Percentiles rank a stretch among this genome's conserved stretches.
Conservation (phyloP, 2,888 invertebrate genomes). For the Neoitamus cyanurus region DNA sequence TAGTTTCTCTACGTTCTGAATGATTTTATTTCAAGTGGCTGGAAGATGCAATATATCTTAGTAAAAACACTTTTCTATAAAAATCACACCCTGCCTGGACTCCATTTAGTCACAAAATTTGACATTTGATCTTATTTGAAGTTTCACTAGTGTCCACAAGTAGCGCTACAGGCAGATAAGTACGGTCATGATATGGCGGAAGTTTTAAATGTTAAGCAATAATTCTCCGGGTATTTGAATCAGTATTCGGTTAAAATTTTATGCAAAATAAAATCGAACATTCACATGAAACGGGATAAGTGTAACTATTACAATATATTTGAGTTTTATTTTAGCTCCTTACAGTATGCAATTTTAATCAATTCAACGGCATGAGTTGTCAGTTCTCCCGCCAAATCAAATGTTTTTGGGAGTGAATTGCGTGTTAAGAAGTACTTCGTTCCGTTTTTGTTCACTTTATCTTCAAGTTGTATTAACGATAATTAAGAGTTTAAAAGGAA, state of each 20-base stretch:
- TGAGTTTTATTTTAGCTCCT: neutral
- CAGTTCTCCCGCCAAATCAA: constrained; percentile 9
- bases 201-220: neutral
- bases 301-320: neutral
- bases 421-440: neutral
- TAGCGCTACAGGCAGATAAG: neutral
- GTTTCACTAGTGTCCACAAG: neutral
- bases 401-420: neutral
- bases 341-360: neutral
- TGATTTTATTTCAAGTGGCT: neutral
- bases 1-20: neutral
- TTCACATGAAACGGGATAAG: too few species aligned
- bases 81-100: neutral
- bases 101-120: neutral
- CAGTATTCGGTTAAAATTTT: neutral
- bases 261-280: too few species aligned
- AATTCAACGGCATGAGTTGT: neutral
- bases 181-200: neutral
- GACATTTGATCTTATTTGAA: neutral
- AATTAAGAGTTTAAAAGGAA: neutral
- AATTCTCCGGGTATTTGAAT: neutral
- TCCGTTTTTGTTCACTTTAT: neutral
- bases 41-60: neutral
- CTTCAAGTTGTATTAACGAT: neutral
- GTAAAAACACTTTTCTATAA: neutral